These are phyloP conservation scores for Nomada lathburiana DNA, from an alignment of 2,888 invertebrate species.

Conservation along the genomic window DNA sequence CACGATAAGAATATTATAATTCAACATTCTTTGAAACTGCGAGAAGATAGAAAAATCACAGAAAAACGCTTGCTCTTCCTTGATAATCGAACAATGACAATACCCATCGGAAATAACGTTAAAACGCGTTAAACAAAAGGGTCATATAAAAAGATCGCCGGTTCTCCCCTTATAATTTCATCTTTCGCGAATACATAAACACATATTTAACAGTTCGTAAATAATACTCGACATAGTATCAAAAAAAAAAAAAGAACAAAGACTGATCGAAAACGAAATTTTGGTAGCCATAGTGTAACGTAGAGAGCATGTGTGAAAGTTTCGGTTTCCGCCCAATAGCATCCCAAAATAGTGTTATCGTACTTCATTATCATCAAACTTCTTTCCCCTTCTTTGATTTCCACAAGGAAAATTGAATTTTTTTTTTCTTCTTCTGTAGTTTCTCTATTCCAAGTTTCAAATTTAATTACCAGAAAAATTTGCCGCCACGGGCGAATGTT, in stretches of 20 bases:
- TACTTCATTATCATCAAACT: not conserved
- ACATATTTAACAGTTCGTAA: slow-evolving; percentile 56
- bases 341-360: not conserved
- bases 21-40: slow-evolving; percentile 69
- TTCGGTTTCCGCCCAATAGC: slow-evolving; percentile 13
- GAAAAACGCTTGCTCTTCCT: slow-evolving; percentile 57
- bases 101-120: not conserved
- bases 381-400: not conserved
- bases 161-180: slow-evolving; percentile 33
- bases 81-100: slow-evolving; percentile 12
- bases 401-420: not conserved
- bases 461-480: slow-evolving; percentile 15
- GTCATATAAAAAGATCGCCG: slow-evolving; percentile 28
- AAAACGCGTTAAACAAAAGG: slow-evolving; percentile 21
- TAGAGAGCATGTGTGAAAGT: slow-evolving; percentile 52
- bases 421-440: slow-evolving; percentile 61
- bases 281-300: slow-evolving; percentile 34
- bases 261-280: slow-evolving; percentile 55
- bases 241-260: not conserved
- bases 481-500: slow-evolving; percentile 38
- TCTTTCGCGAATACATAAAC: slow-evolving; percentile 49
- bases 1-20: slow-evolving; percentile 54
- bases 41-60: slow-evolving; percentile 69
- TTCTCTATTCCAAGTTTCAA: slow-evolving; percentile 62
- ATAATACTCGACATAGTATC: slow-evolving; percentile 56